These are phyloP conservation scores for Ciconia stormi DNA, from an alignment of 2,113 vertebrate species.

Conservation along the genomic window DNA sequence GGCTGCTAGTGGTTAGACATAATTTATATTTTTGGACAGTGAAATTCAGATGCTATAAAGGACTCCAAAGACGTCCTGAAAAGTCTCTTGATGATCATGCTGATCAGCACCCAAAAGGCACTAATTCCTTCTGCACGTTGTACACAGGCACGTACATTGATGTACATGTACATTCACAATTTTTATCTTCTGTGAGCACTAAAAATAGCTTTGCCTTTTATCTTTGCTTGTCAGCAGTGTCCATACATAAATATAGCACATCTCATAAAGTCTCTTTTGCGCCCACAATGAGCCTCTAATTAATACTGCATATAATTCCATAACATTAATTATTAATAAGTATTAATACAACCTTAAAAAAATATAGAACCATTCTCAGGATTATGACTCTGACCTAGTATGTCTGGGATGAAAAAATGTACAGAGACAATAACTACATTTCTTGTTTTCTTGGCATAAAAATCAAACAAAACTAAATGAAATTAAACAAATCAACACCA, in stretches of 20 bases:
- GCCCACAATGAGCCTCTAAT: background rate
- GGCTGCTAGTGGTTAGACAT: background rate
- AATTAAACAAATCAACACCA: background rate
- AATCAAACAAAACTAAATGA: background rate
- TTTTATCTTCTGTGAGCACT: background rate
- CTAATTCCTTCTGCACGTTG: background rate
- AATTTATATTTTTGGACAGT: background rate
- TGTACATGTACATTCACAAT: background rate
- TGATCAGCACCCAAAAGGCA: background rate
- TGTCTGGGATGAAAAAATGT: background rate
- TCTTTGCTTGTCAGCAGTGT: background rate
- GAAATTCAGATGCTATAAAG: background rate
- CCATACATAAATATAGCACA: background rate
- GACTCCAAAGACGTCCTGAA: background rate
- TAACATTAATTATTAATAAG: conserved; percentile 55
- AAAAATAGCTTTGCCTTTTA: conserved; percentile 12
- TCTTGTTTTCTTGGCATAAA: background rate
- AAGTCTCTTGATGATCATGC: background rate
- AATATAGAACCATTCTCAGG: background rate
- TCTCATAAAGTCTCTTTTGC: conserved; percentile 9
- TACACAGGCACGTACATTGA: background rate
- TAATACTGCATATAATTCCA: conserved; percentile 53
- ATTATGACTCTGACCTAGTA: background rate
- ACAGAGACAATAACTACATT: background rate
- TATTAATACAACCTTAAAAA: background rate